phyloP scores from a whole-genome alignment of 2,888 invertebrate genomes.

The Baccha elongata region DNA sequence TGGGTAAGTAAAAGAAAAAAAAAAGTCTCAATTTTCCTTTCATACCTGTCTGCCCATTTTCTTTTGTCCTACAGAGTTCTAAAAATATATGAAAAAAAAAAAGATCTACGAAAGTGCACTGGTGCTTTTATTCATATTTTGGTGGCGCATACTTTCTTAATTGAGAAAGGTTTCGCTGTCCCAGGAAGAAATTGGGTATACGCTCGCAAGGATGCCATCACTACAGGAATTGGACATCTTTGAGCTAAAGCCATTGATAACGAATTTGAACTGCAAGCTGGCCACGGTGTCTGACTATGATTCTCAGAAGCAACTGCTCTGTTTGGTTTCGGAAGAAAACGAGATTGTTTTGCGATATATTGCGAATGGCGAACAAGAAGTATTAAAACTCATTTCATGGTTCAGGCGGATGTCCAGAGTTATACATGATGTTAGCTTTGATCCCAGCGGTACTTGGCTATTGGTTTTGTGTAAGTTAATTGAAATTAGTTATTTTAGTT shows the following conservation, averaged over 20 bases:
- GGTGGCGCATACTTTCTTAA: slow-evolving; percentile 40
- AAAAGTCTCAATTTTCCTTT: slow-evolving; percentile 7
- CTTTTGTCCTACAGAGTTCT: slow-evolving; percentile 70
- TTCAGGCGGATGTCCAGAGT: slow-evolving; percentile 80
- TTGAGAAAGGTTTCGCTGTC: slow-evolving; percentile 14
- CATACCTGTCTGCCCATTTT: slow-evolving; percentile 57
- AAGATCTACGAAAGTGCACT: slow-evolving; percentile 30
- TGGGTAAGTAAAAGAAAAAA: slow-evolving; percentile 42
- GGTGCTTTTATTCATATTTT: slow-evolving; percentile 33
- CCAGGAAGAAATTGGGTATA: not conserved
- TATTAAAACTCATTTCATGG: slow-evolving; percentile 81
- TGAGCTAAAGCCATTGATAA: slow-evolving; percentile 80
- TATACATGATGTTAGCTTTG: slow-evolving; percentile 90
- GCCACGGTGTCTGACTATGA: slow-evolving; percentile 80
- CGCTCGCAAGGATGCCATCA: slow-evolving; percentile 64
- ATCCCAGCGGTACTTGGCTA: slow-evolving; percentile 87
- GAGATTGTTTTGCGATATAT: slow-evolving; percentile 81
- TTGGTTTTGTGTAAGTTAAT: slow-evolving; percentile 81
- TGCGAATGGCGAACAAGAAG: slow-evolving; percentile 78
- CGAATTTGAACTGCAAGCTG: slow-evolving; percentile 81
- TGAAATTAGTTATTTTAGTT: too few relatives aligned
- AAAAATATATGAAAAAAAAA: slow-evolving; percentile 50
- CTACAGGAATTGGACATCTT: slow-evolving; percentile 79
- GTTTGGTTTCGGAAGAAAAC: slow-evolving; percentile 81
- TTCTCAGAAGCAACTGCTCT: slow-evolving; percentile 80